Evolutionary conservation across 2,113 vertebrate genomes (phyloP).

Genomic region (Gambusia affinis): DNA sequence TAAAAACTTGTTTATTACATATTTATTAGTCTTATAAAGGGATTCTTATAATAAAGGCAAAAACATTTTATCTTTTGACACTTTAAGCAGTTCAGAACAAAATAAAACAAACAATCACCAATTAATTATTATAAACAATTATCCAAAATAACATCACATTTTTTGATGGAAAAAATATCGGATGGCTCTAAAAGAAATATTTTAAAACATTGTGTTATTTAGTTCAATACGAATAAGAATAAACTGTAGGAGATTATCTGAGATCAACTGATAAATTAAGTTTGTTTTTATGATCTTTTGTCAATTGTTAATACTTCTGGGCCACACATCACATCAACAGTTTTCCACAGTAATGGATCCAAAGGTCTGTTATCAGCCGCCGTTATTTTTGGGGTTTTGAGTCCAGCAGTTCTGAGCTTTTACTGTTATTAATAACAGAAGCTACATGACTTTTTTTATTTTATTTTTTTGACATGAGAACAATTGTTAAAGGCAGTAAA

Average conservation of each 20-base stretch:
- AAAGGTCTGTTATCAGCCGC: not conserved
- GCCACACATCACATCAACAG: too few species aligned
- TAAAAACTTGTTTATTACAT: not conserved
- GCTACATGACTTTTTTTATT: not conserved
- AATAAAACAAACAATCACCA: too few species aligned
- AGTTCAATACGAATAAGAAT: not conserved
- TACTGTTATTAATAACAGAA: not conserved
- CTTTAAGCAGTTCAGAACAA: not conserved
- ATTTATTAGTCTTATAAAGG: not conserved
- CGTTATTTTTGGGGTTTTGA: not conserved
- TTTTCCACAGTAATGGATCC: not conserved
- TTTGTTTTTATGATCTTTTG: not conserved
- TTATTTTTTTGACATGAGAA: not conserved
- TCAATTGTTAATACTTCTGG: not conserved
- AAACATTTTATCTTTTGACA: not conserved
- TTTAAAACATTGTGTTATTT: not conserved
- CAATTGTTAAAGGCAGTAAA: not conserved
- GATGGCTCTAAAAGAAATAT: too few species aligned
- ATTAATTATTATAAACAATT: not conserved
- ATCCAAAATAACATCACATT: not conserved
- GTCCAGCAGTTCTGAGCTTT: not conserved
- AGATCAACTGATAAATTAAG: not conserved
- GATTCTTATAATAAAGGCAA: not conserved
- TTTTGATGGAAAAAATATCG: too few species aligned
- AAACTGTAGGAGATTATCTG: not conserved